Percentiles rank a stretch among this genome's conserved stretches.
Conservation (phyloP, 2,888 invertebrate species). For the Orchesella flavescens region DNA sequence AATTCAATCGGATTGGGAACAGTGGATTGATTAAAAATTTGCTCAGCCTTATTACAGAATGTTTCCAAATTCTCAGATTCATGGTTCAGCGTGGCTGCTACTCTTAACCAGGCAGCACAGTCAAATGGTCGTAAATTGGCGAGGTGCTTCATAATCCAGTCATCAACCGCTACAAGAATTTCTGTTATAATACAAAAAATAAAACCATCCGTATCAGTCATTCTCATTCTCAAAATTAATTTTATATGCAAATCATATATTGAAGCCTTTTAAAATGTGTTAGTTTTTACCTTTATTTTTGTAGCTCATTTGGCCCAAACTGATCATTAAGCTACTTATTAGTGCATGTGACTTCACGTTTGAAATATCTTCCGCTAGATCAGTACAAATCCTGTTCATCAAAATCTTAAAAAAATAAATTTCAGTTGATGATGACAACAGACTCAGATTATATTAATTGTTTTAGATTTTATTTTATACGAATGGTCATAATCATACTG, state of each 20-base stretch:
- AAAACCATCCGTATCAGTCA: not conserved
- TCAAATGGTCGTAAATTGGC: conserved; percentile 80
- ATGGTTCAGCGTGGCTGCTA: conserved; percentile 73
- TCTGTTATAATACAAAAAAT: conserved; percentile 73
- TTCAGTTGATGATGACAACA: not conserved
- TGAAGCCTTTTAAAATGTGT: not conserved
- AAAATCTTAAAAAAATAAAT: conserved; percentile 73
- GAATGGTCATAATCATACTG: conserved; percentile 74
- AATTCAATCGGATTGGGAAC: conserved; percentile 79
- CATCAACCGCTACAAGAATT: conserved; percentile 79
- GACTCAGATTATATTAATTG: not conserved
- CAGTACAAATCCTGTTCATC: conserved; percentile 72
- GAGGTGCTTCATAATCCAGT: conserved; percentile 79
- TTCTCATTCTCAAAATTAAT: not conserved
- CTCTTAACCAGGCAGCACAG: conserved; percentile 80
- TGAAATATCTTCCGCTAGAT: conserved; percentile 72
- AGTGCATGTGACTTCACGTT: conserved; percentile 80
- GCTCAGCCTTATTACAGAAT: conserved; percentile 67
- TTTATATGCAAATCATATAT: too few relatives aligned
- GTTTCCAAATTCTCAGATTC: conserved; percentile 39
- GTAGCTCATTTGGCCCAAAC: conserved; percentile 83
- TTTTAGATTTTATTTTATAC: too few relatives aligned
- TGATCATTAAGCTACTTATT: conserved; percentile 83
- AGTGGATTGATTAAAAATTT: conserved; percentile 78
- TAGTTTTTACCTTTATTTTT: conserved; percentile 78